phyloP scores from a whole-genome alignment of 2,888 invertebrate genomes.

The Micropterix aruncella region DNA sequence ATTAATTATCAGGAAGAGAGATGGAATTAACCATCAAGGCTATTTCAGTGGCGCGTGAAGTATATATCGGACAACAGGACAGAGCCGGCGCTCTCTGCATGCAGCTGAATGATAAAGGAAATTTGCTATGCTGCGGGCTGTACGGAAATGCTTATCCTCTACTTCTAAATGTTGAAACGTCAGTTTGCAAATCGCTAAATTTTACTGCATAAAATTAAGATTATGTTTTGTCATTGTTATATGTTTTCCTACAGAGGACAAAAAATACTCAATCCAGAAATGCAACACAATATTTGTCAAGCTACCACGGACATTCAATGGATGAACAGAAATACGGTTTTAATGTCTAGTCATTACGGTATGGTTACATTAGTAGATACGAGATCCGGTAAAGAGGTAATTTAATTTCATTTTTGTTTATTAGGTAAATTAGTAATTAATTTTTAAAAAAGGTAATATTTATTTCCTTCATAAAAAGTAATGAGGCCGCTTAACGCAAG shows the following conservation, averaged over 20 bases:
- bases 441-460: too few species aligned
- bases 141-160: not conserved
- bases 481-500: too few species aligned
- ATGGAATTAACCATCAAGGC: too few species aligned
- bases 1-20: too few species aligned
- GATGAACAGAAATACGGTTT: not conserved
- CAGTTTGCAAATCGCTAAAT: not conserved
- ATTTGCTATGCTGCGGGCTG: not conserved
- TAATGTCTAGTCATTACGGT: not conserved
- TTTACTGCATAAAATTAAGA: not conserved
- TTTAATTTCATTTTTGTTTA: too few species aligned
- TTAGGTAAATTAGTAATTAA: too few species aligned
- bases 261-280: not conserved
- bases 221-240: too few species aligned
- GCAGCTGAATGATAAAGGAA: not conserved
- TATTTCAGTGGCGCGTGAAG: not conserved
- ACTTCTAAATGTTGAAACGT: not conserved
- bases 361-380: not conserved
- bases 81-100: not conserved
- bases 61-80: not conserved
- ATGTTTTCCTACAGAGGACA: not conserved
- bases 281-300: not conserved
- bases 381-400: not conserved
- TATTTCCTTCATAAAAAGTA: too few species aligned
- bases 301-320: not conserved